phyloP scores from a whole-genome alignment of 2,888 invertebrate species.

The Polylopha cassiicola region DNA sequence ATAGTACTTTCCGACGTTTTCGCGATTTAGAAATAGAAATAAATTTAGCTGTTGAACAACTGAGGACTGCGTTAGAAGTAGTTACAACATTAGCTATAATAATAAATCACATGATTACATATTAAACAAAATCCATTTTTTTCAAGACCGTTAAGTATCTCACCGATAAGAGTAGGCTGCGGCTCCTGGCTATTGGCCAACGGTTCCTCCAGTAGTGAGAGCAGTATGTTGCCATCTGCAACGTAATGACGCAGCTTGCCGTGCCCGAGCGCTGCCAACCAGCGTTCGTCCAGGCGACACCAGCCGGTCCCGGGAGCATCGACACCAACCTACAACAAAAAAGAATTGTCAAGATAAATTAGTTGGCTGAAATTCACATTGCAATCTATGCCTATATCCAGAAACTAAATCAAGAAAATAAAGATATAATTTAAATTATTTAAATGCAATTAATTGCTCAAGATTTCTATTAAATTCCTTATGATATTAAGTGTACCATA shows the following conservation, averaged over 20 bases:
- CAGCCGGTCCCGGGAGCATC: slow-evolving; percentile 86
- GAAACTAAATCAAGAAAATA: too few relatives aligned
- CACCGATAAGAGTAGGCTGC: slow-evolving; percentile 89
- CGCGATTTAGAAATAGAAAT: too few relatives aligned
- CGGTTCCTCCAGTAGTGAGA: slow-evolving; percentile 94
- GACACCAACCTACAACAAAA: slow-evolving; percentile 81
- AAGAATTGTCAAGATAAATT: too few relatives aligned
- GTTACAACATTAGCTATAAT: neutral
- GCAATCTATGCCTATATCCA: too few relatives aligned
- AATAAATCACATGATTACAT: neutral
- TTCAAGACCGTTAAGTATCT: slow-evolving; percentile 9
- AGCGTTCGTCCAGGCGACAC: slow-evolving; percentile 91
- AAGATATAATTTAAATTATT: too few relatives aligned
- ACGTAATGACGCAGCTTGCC: slow-evolving; percentile 84
- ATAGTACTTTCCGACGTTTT: too few relatives aligned
- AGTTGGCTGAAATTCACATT: too few relatives aligned
- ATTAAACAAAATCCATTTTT: too few relatives aligned
- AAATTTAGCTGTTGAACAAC: too few relatives aligned
- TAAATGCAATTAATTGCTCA: too few relatives aligned
- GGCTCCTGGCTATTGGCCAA: slow-evolving; percentile 95
- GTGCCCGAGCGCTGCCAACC: slow-evolving; percentile 81
- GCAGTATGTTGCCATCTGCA: slow-evolving; percentile 91
- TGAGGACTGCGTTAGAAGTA: neutral
- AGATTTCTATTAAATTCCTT: too few relatives aligned
- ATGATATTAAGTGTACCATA: neutral